Evolutionary conservation across 1,140 invertebrate species (phyloP).

Genomic region (Trichoplusia ni): DNA sequence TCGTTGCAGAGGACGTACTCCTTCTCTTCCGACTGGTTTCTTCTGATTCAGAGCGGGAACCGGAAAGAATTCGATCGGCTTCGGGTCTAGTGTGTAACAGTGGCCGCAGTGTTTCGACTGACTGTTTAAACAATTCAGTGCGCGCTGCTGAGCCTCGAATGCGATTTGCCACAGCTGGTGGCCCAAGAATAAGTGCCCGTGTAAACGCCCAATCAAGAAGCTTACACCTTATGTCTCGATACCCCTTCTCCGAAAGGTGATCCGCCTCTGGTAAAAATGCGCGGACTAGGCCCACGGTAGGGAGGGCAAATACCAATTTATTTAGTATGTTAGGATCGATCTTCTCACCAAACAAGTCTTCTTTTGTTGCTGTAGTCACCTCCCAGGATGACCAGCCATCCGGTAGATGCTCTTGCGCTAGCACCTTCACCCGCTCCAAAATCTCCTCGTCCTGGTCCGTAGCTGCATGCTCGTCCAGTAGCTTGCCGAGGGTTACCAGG

Average conservation of each 20-base stretch:
- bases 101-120: background rate
- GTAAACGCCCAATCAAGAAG: constrained; percentile 14
- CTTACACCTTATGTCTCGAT: constrained; percentile 4
- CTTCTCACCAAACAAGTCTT: background rate
- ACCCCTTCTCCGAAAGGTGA: constrained; percentile 15
- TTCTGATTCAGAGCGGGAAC: background rate
- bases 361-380: background rate
- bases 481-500: background rate
- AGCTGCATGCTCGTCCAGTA: background rate
- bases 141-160: background rate
- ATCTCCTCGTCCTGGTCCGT: background rate
- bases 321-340: background rate
- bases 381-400: background rate
- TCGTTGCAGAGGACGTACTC: background rate
- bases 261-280: background rate
- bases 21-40: background rate
- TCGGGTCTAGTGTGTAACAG: background rate
- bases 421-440: background rate
- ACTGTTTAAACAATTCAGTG: background rate
- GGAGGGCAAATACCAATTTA: background rate
- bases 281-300: background rate
- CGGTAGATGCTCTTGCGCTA: background rate
- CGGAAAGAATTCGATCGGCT: background rate
- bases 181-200: background rate
- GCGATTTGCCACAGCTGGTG: background rate